phyloP scores from a whole-genome alignment of 2,888 invertebrate species.

The Microctonus brassicae region DNA sequence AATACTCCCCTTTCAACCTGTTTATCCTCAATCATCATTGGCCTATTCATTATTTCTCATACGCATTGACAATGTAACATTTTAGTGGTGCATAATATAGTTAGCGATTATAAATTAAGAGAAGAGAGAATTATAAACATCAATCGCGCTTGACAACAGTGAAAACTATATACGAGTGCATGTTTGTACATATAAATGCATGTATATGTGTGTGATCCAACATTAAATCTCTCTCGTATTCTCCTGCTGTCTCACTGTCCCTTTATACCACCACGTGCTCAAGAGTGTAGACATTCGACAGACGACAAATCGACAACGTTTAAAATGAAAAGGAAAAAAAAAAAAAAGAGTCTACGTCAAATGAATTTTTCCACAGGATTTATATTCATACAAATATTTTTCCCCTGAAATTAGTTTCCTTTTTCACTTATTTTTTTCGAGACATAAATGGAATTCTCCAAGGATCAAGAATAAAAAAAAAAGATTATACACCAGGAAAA shows the following conservation, averaged over 20 bases:
- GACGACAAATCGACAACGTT: constrained; percentile 18
- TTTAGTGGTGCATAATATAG: too few relatives aligned
- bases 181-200: not conserved
- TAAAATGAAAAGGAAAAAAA: not conserved
- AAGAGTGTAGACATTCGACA: constrained; percentile 27
- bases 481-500: too few relatives aligned
- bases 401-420: too few relatives aligned
- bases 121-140: not conserved
- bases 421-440: too few relatives aligned
- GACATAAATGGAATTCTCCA: too few relatives aligned
- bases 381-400: too few relatives aligned
- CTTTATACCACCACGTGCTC: constrained; percentile 35
- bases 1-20: too few relatives aligned
- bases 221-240: too few relatives aligned
- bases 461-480: too few relatives aligned
- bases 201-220: not conserved
- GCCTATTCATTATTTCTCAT: constrained; percentile 12
- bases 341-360: too few relatives aligned
- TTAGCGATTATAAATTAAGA: not conserved
- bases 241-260: not conserved
- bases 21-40: constrained; percentile 19
- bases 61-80: not conserved
- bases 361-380: too few relatives aligned
- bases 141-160: not conserved
- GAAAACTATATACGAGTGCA: not conserved